Evolutionary conservation across 1,140 invertebrate genomes (phyloP).

Genomic region (Lithobius niger): DNA sequence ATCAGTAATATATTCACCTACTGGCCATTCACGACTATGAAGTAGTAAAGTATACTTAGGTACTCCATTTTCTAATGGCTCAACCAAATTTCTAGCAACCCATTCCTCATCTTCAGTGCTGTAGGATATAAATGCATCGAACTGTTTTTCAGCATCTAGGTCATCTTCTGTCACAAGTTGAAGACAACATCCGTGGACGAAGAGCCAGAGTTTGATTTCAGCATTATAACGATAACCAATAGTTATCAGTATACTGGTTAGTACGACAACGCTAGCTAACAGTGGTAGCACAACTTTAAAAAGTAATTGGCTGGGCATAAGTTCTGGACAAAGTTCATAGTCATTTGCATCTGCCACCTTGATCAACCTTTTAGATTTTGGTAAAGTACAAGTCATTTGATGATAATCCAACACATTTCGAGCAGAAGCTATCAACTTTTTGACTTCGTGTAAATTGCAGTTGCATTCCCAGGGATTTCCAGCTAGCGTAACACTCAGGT

Average conservation of each 20-base stretch:
- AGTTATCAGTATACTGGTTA: neutral
- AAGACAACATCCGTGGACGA: neutral
- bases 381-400: neutral
- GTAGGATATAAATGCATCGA: neutral
- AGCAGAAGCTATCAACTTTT: neutral
- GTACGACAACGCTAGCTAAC: neutral
- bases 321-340: neutral
- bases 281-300: neutral
- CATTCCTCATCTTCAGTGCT: slow-evolving; percentile 1
- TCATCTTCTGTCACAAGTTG: neutral
- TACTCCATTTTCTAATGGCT: neutral
- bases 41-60: neutral
- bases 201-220: neutral
- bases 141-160: neutral
- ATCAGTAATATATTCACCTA: neutral
- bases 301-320: neutral
- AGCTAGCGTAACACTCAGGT: neutral
- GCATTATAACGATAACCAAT: neutral
- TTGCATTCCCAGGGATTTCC: neutral
- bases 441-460: neutral
- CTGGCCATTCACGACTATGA: neutral
- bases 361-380: neutral
- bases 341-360: neutral
- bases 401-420: neutral
- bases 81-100: neutral